phyloP scores from a whole-genome alignment of 2,797 vertebrate species.

The Sebastes minor region DNA sequence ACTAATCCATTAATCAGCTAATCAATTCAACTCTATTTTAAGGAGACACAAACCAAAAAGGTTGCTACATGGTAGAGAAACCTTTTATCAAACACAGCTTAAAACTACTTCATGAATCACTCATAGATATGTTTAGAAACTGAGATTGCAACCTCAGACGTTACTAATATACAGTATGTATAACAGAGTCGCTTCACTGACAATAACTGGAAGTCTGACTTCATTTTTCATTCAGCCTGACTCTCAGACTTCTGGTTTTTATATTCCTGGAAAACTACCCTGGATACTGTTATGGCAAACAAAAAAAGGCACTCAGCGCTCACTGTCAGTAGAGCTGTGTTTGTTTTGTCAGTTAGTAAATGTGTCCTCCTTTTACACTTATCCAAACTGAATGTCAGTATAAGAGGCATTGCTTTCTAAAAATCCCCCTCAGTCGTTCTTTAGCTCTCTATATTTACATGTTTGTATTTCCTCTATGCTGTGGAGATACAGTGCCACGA shows the following conservation, averaged over 20 bases:
- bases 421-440: conserved; percentile 13
- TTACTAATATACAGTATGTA: conserved; percentile 4
- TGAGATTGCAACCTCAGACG: conserved; percentile 10
- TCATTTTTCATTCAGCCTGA: conserved; percentile 3
- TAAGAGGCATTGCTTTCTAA: conserved; percentile 42
- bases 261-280: conserved; percentile 50
- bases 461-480: conserved; percentile 38
- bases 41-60: neutral
- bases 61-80: neutral
- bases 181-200: neutral
- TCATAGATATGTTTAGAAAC: conserved; percentile 14
- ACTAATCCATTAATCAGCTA: neutral
- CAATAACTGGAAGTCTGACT: conserved; percentile 41
- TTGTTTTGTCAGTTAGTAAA: conserved; percentile 60
- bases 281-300: conserved; percentile 42
- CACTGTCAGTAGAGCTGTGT: conserved; percentile 28
- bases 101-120: conserved; percentile 27
- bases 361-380: conserved; percentile 31
- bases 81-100: conserved; percentile 2
- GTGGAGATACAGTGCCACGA: conserved; percentile 33
- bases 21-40: neutral
- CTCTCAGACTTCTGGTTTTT: conserved; percentile 3
- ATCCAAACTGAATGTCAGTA: conserved; percentile 44
- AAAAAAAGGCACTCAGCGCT: conserved; percentile 7
- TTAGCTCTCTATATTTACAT: conserved; percentile 23